Conservation (phyloP, 2,888 invertebrate genomes). For the Neoaliturus tenellus region DNA sequence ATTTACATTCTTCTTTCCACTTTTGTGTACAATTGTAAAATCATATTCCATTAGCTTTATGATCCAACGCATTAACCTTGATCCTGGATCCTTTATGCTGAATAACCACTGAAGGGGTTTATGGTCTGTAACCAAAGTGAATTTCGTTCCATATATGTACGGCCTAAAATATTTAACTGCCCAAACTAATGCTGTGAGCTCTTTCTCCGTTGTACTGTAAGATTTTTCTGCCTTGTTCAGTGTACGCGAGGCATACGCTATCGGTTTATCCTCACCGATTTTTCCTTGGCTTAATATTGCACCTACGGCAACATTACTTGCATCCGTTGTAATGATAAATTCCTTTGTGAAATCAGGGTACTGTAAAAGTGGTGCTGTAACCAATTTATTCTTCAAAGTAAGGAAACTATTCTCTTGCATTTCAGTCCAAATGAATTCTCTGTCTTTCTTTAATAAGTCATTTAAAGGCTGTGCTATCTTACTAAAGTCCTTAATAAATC, state of each 20-base stretch:
- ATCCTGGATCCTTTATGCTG: slow-evolving; percentile 11
- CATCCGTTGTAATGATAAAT: slow-evolving; percentile 58
- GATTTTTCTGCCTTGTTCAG: slow-evolving; percentile 52
- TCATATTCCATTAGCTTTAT: slow-evolving; percentile 33
- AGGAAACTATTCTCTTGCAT: slow-evolving; percentile 52
- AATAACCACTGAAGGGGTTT: slow-evolving; percentile 27
- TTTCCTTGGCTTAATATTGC: slow-evolving; percentile 48
- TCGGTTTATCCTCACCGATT: slow-evolving; percentile 23
- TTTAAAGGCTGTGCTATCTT: slow-evolving; percentile 50
- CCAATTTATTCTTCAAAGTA: slow-evolving; percentile 56
- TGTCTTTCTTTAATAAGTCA: neutral
- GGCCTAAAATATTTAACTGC: slow-evolving; percentile 40
- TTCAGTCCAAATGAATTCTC: slow-evolving; percentile 24
- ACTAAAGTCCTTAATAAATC: slow-evolving; percentile 29
- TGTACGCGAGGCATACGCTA: slow-evolving; percentile 44
- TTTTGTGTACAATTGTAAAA: neutral
- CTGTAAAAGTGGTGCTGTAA: slow-evolving; percentile 31
- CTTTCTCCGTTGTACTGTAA: slow-evolving; percentile 49
- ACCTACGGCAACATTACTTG: slow-evolving; percentile 47
- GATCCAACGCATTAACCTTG: slow-evolving; percentile 3
- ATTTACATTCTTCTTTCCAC: neutral
- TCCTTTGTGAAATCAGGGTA: slow-evolving; percentile 52
- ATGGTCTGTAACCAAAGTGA: slow-evolving; percentile 47
- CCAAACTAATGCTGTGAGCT: slow-evolving; percentile 53
- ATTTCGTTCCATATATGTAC: slow-evolving; percentile 18